phyloP scores from a whole-genome alignment of 53 echinoderm and acorn worm species.

The Temnopleurus reevesii region DNA sequence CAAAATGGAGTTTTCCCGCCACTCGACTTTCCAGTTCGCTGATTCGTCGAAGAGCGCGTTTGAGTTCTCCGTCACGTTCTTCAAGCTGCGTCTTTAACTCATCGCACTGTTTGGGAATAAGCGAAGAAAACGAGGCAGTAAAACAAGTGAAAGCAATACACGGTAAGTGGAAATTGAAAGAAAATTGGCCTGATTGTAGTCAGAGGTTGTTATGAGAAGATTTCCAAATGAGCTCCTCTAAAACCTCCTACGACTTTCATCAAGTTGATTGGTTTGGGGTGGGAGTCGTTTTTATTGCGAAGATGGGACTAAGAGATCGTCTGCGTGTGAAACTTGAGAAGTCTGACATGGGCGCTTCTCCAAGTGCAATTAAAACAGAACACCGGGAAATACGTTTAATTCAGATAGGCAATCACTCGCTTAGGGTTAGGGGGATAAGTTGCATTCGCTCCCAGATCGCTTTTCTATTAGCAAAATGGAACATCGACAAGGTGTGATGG shows the following conservation, averaged over 20 bases:
- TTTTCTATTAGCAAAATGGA: conserved; percentile 72
- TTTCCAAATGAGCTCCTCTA: conserved; percentile 55
- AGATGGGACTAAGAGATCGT: conserved; percentile 30
- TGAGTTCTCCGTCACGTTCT: conserved; percentile 70
- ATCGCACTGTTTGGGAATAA: conserved; percentile 65
- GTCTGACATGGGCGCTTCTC: conserved; percentile 19
- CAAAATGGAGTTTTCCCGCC: conserved; percentile 43
- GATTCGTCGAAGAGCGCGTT: conserved; percentile 72
- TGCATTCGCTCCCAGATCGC: conserved; percentile 56
- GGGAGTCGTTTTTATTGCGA: conserved; percentile 22
- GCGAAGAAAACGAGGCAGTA: conserved; percentile 20
- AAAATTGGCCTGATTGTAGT: conserved; percentile 57
- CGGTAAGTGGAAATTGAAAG: conserved; percentile 48
- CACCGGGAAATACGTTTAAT: conserved; percentile 51
- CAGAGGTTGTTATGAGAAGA: conserved; percentile 57
- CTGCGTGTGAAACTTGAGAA: conserved; percentile 59
- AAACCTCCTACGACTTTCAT: conserved; percentile 57
- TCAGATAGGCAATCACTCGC: conserved; percentile 48
- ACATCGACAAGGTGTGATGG: conserved; percentile 64
- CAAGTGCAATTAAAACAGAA: conserved; percentile 50
- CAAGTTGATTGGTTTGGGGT: conserved; percentile 57
- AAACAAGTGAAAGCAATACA: conserved; percentile 3
- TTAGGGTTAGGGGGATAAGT: conserved; percentile 16
- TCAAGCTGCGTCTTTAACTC: conserved; percentile 66
- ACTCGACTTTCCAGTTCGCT: conserved; percentile 75